Base-by-base conservation (phyloP, 2,113 vertebrate genomes). In the Sula dactylatra region DNA sequence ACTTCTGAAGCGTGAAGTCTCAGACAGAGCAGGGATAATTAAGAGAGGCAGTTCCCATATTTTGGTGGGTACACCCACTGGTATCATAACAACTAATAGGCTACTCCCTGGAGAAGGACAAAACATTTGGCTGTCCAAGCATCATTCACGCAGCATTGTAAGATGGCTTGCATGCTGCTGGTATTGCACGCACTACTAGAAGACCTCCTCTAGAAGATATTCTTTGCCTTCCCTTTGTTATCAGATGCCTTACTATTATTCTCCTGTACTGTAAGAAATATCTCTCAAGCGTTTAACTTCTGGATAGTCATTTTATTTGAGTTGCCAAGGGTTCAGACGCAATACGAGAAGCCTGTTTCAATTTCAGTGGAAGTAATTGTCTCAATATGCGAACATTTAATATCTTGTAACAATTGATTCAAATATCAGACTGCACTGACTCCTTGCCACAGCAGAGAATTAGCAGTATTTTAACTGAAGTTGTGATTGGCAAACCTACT, bases 331-430 rank as follows among this genome's bases (percentile, higher is more conserved):
- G 32, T 59, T 86, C 16, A 70, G 56, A 56, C 4, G 40, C 36
- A 93, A 59, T 2, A 64, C 7, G 32, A 92, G 90, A 76, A 90
- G 80, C 4, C 45, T 15, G 14, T 21, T 86, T 77, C 64, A 16
- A 47, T 83, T 81, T 74, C 86, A 65, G 59, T 19, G 67, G 42
- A 83, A 94, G 49, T 8, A 25, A 69, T 89, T 94, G 93, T 90
- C 82, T 88, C 25, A 7, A 20, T 67, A 81, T 34, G 59, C 0
- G 0, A 93, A 74, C 69, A 65, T 40, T 91, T 44, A 88, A 26
- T 62, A 83, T 47, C 82, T 83, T 45, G 40, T 77, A 94, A 54
- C 66, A 61, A 88, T 17, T 47, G 49, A 90, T 61, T 73, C 54
- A 64, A 55, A 2, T 54, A 91, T 79, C 93, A 91, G 90, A 64